phyloP scores from a whole-genome alignment of 2,113 vertebrate genomes.

The Speoplatyrhinus poulsoni region DNA sequence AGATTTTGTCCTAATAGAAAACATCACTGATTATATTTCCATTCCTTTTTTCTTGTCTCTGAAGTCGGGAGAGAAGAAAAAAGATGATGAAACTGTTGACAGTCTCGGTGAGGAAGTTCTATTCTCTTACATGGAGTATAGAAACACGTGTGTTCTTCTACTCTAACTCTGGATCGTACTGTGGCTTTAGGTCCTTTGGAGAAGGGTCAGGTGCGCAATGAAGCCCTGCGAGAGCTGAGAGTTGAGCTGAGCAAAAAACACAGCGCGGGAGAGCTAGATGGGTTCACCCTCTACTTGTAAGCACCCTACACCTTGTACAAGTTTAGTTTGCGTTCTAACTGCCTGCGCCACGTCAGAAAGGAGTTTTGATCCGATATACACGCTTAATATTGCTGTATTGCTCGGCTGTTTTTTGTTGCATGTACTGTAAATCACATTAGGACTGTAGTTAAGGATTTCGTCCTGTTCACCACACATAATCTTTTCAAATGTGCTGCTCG shows the following conservation, averaged over 20 bases:
- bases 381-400: too few species aligned
- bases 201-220: conserved; percentile 97
- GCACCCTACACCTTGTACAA: conserved; percentile 30
- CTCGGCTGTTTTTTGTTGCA: too few species aligned
- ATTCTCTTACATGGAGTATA: not conserved
- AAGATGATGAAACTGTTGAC: conserved; percentile 97
- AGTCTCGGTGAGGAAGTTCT: conserved; percentile 85
- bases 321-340: not conserved
- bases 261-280: conserved; percentile 89
- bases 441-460: too few species aligned
- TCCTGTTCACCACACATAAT: too few species aligned
- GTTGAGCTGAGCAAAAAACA: conserved; percentile 98
- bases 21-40: not conserved
- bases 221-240: conserved; percentile 89
- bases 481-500: too few species aligned
- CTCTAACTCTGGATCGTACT: not conserved
- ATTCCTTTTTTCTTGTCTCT: conserved; percentile 40
- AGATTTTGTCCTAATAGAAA: not conserved
- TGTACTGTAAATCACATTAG: too few species aligned
- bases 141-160: not conserved
- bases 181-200: conserved; percentile 86
- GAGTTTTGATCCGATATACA: too few species aligned
- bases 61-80: conserved; percentile 98
- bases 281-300: conserved; percentile 96
- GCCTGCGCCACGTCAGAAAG: too few species aligned